Percentiles rank a stretch among this genome's conserved stretches.
These are phyloP conservation scores for Trichopoda pennipes DNA, from an alignment of 2,888 invertebrate species.

Conservation along the genomic window DNA sequence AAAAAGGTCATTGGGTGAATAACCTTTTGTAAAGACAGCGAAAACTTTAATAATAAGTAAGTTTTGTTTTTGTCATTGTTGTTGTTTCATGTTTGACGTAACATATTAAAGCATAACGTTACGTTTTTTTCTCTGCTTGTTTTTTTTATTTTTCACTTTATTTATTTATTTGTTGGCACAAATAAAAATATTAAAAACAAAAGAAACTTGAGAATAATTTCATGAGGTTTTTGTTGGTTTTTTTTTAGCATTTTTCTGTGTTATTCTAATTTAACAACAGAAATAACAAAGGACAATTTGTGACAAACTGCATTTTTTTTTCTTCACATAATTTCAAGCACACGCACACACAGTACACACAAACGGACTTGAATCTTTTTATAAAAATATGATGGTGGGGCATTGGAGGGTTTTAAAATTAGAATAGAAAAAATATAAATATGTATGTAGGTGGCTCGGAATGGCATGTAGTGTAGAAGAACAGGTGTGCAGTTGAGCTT, in stretches of 20 bases:
- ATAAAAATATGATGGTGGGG: neutral
- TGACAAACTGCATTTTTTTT: slow-evolving; percentile 31
- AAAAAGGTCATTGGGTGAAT: slow-evolving; percentile 78
- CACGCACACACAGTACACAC: neutral
- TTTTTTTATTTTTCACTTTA: neutral
- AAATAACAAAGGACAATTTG: slow-evolving; percentile 14
- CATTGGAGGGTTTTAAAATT: too few relatives aligned
- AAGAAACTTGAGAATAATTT: neutral
- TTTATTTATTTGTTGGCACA: slow-evolving; percentile 22
- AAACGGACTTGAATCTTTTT: neutral
- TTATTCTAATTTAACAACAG: slow-evolving; percentile 17
- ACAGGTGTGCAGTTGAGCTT: too few relatives aligned
- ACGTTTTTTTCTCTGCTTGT: slow-evolving; percentile 5
- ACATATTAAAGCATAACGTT: slow-evolving; percentile 23
- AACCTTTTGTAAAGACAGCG: slow-evolving; percentile 71
- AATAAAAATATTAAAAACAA: slow-evolving; percentile 12
- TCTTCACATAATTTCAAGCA: slow-evolving; percentile 15
- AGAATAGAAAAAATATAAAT: too few relatives aligned
- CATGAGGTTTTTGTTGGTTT: neutral
- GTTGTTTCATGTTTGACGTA: neutral
- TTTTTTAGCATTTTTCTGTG: neutral
- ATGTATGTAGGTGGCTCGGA: too few relatives aligned
- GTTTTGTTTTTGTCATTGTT: slow-evolving; percentile 5
- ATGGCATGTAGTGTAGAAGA: too few relatives aligned
- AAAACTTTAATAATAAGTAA: slow-evolving; percentile 41